Evolutionary conservation across 2,113 vertebrate species (phyloP).

Genomic region (Neotoma lepida): DNA sequence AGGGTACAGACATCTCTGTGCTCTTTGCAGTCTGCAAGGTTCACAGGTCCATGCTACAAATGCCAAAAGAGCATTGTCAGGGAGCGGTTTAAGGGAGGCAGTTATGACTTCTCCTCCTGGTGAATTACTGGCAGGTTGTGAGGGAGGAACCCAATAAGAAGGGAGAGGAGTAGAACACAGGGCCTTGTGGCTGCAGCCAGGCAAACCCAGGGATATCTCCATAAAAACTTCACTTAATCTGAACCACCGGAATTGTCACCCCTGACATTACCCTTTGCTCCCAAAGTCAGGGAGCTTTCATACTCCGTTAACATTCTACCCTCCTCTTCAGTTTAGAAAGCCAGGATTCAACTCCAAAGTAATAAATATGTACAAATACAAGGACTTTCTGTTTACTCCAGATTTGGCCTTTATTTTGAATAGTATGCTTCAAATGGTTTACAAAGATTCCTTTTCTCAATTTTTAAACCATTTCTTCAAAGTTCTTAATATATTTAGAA

Average conservation of each 20-base stretch:
- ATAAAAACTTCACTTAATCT: not conserved
- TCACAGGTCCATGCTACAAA: fast-evolving
- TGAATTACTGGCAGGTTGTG: not conserved
- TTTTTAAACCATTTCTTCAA: slow-evolving; percentile 62
- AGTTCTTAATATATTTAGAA: slow-evolving; percentile 69
- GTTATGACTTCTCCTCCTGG: fast-evolving
- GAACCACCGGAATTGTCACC: not conserved
- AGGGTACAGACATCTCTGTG: not conserved
- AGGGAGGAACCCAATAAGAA: not conserved
- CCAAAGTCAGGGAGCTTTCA: slow-evolving; percentile 21
- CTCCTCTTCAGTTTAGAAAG: slow-evolving; percentile 36
- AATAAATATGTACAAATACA: not conserved
- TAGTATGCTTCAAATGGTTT: slow-evolving; percentile 58
- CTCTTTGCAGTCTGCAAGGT: not conserved
- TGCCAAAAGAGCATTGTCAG: not conserved
- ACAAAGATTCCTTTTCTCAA: slow-evolving; percentile 28
- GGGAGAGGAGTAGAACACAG: fast-evolving
- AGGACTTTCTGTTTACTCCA: not conserved
- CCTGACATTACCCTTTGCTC: slow-evolving; percentile 50
- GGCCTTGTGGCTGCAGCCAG: not conserved
- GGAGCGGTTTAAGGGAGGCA: fast-evolving
- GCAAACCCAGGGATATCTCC: not conserved
- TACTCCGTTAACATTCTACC: not conserved
- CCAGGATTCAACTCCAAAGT: not conserved
- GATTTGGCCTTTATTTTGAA: slow-evolving; percentile 57